These are phyloP conservation scores for Leucophora obtusa DNA, from an alignment of 2,888 invertebrate species.

Conservation along the genomic window DNA sequence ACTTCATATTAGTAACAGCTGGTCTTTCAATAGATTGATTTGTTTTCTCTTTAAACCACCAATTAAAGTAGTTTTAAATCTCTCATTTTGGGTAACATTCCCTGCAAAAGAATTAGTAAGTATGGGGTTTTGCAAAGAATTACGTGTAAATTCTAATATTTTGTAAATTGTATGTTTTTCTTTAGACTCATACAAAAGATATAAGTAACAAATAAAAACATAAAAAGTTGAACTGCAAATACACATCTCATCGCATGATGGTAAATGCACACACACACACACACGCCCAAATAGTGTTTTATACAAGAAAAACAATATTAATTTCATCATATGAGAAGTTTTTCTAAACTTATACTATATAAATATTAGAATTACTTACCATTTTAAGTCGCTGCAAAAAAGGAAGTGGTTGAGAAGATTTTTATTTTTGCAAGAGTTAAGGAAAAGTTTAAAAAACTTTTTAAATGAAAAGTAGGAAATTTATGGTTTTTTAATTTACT, in stretches of 20 bases:
- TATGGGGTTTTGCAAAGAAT: constrained; percentile 33
- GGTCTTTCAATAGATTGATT: too few species aligned
- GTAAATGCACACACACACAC: constrained; percentile 33
- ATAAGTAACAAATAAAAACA: constrained; percentile 38
- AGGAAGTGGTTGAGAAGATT: constrained; percentile 40
- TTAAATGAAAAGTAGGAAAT: constrained; percentile 32
- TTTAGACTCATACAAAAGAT: constrained; percentile 23
- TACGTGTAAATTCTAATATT: constrained; percentile 65
- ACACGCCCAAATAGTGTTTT: constrained; percentile 50
- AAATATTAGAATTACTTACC: constrained; percentile 35
- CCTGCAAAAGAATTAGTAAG: constrained; percentile 8
- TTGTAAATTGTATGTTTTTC: constrained; percentile 52
- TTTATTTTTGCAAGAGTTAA: constrained; percentile 11
- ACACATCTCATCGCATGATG: background rate
- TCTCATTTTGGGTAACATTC: background rate
- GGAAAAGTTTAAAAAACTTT: constrained; percentile 40
- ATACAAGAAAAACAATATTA: constrained; percentile 54
- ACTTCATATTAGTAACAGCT: too few species aligned
- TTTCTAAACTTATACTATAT: constrained; percentile 44
- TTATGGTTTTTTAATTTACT: constrained; percentile 61
- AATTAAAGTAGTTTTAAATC: too few species aligned
- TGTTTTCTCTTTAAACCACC: too few species aligned
- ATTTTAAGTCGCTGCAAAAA: constrained; percentile 2
- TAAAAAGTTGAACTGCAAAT: constrained; percentile 47
- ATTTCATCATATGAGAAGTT: constrained; percentile 56